These are phyloP conservation scores for Zaprionus ornatus DNA, from an alignment of 1,140 invertebrate species.

Conservation along the genomic window DNA sequence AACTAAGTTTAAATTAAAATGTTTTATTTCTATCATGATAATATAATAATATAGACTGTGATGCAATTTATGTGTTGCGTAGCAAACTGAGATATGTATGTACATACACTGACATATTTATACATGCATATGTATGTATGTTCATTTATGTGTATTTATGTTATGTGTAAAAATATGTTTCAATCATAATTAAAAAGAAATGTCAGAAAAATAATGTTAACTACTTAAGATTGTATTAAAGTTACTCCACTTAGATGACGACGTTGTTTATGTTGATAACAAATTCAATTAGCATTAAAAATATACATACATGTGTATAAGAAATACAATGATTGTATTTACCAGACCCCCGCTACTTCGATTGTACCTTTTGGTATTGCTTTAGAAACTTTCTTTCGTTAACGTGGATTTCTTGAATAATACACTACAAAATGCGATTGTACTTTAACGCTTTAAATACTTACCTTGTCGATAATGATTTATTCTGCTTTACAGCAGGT, in stretches of 20 bases:
- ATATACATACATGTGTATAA: neutral
- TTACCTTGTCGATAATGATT: conserved; percentile 61
- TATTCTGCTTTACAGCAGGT: conserved; percentile 65
- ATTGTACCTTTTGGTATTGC: conserved; percentile 1
- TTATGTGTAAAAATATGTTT: neutral
- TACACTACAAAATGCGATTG: neutral
- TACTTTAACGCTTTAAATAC: conserved; percentile 14
- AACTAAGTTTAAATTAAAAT: conserved; percentile 4
- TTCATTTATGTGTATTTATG: neutral
- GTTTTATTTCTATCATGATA: neutral
- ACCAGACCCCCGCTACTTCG: conserved; percentile 42
- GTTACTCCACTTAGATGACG: neutral
- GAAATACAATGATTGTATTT: conserved; percentile 10
- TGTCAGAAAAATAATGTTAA: neutral
- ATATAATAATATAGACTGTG: neutral
- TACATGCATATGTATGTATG: neutral
- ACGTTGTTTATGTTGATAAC: conserved; percentile 38
- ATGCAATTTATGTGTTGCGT: conserved; percentile 17
- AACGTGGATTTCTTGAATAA: neutral
- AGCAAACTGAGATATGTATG: conserved; percentile 11
- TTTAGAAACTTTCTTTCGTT: conserved; percentile 23
- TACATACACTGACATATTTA: neutral
- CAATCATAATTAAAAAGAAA: neutral
- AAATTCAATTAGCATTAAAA: conserved; percentile 9
- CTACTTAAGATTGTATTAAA: neutral